Percentiles rank a stretch among this genome's conserved stretches.
Conservation (phyloP, 2,113 vertebrate species). For the Clinocottus analis region DNA sequence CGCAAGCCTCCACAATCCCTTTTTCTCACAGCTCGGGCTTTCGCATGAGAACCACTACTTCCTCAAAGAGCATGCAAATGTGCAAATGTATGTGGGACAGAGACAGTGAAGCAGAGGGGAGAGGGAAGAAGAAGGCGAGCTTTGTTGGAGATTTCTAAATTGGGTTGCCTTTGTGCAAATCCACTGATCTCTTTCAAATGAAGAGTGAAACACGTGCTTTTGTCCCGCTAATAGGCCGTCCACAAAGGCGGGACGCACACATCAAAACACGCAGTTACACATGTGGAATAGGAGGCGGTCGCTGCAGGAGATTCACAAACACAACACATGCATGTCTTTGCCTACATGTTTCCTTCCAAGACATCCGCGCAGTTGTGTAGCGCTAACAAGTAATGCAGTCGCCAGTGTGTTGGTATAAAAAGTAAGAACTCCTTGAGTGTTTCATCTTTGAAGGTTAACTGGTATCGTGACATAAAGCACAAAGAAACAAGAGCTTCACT, state of each 20-base stretch:
- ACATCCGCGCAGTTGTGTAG: not conserved
- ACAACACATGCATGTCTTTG: not conserved
- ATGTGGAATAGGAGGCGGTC: constrained; percentile 32
- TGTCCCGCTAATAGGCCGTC: constrained; percentile 65
- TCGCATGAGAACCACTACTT: constrained; percentile 57
- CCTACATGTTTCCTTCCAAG: not conserved
- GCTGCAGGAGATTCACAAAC: not conserved
- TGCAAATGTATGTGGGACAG: constrained; percentile 54
- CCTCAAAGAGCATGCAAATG: constrained; percentile 76
- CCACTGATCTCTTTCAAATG: constrained; percentile 67
- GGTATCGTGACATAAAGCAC: not conserved
- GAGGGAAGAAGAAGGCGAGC: constrained; percentile 59
- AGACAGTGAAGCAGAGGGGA: constrained; percentile 41
- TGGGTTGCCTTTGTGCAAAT: constrained; percentile 71
- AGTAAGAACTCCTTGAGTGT: not conserved
- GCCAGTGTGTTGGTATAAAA: not conserved
- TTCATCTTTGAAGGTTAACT: not conserved
- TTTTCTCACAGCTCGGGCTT: constrained; percentile 65
- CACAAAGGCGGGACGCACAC: constrained; percentile 33
- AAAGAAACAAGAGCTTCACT: not conserved
- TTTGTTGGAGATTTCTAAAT: constrained; percentile 77
- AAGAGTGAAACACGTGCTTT: constrained; percentile 62
- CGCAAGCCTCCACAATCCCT: constrained; percentile 54
- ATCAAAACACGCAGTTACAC: constrained; percentile 48
- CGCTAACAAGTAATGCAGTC: not conserved